Conservation (phyloP, 1,140 invertebrate species). For the Drosophila arizonae region DNA sequence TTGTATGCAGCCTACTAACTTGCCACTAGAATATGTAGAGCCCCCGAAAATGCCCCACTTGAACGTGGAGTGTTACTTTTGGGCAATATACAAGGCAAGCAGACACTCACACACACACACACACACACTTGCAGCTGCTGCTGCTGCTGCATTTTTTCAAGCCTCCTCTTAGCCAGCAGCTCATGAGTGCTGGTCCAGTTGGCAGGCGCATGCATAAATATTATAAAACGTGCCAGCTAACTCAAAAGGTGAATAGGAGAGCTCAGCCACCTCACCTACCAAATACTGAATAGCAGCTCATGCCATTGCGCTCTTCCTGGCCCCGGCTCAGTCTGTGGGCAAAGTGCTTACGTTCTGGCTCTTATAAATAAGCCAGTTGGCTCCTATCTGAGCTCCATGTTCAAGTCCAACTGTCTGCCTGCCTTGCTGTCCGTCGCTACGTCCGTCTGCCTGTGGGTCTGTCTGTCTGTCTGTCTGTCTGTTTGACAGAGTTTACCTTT, state of each 20-base stretch:
- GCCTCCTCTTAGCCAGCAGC: slow-evolving; percentile 18
- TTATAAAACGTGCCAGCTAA: slow-evolving; percentile 71
- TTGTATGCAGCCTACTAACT: slow-evolving; percentile 56
- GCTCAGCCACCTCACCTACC: slow-evolving; percentile 8
- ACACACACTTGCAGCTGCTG: slow-evolving; percentile 7
- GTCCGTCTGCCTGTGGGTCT: slow-evolving; percentile 37
- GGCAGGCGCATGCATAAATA: slow-evolving; percentile 74
- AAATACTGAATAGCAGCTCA: slow-evolving; percentile 57
- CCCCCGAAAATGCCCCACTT: slow-evolving; percentile 48
- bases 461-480: slow-evolving; percentile 13
- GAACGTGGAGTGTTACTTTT: slow-evolving; percentile 73
- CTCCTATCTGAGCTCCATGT: slow-evolving; percentile 23
- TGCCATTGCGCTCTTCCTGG: not conserved
- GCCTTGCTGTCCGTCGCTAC: slow-evolving; percentile 9
- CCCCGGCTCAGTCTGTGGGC: slow-evolving; percentile 40
- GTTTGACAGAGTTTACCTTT: slow-evolving; percentile 25
- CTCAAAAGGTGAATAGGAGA: slow-evolving; percentile 64
- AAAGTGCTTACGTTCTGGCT: slow-evolving; percentile 62
- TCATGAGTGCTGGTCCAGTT: slow-evolving; percentile 57
- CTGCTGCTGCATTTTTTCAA: slow-evolving; percentile 23
- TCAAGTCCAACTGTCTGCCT: slow-evolving; percentile 40
- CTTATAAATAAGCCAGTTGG: slow-evolving; percentile 70
- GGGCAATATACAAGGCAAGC: slow-evolving; percentile 51
- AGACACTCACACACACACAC: slow-evolving; percentile 7
- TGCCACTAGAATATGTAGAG: slow-evolving; percentile 57